Evolutionary conservation across 2,797 vertebrate species (phyloP).

Genomic region (Myiotriccus ornatus): DNA sequence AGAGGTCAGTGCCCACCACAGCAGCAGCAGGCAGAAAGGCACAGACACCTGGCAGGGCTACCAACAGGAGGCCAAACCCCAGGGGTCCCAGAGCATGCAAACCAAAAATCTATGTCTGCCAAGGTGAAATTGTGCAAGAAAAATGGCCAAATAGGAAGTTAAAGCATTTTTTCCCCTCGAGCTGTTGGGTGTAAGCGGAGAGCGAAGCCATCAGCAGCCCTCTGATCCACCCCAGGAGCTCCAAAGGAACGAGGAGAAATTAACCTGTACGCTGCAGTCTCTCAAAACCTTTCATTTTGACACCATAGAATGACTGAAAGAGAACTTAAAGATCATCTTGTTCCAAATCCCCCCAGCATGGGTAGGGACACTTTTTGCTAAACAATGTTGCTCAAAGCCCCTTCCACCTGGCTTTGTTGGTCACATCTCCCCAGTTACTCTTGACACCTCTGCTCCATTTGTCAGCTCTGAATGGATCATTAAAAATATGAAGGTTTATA

Average conservation of each 20-base stretch:
- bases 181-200: accelerated
- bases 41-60: not conserved
- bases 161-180: not conserved
- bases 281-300: not conserved
- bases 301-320: not conserved
- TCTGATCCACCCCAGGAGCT: not conserved
- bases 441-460: not conserved
- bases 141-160: not conserved
- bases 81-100: not conserved
- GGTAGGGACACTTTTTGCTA: not conserved
- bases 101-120: not conserved
- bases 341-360: not conserved
- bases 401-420: not conserved
- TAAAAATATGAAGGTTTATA: not conserved
- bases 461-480: not conserved
- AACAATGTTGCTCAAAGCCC: not conserved
- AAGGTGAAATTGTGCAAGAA: not conserved
- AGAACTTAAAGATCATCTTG: not conserved
- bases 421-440: too few species aligned
- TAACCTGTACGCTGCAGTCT: not conserved
- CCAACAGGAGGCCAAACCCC: accelerated
- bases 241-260: accelerated
- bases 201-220: not conserved
- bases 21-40: not conserved
- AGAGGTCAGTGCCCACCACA: accelerated